Evolutionary conservation across 2,113 vertebrate genomes (phyloP).

Genomic region (Ammodytes dubius): DNA sequence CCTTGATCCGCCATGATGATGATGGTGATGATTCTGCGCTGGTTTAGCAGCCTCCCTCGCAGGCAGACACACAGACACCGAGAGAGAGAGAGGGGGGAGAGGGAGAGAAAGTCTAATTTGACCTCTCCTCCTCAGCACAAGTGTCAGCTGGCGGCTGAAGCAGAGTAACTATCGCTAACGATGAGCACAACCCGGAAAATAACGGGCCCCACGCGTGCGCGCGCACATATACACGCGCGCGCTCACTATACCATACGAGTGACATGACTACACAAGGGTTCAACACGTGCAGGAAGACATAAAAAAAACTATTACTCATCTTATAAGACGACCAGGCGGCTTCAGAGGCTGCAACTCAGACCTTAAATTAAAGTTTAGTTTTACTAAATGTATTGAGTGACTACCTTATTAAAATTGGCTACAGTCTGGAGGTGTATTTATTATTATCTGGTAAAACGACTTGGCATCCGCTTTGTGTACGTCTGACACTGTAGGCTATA

Average conservation of each 20-base stretch:
- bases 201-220: conserved; percentile 59
- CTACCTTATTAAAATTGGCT: too few relatives aligned
- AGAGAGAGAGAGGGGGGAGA: conserved; percentile 21
- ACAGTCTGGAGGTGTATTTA: not conserved
- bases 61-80: conserved; percentile 55
- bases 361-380: not conserved
- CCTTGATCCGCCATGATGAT: conserved; percentile 95
- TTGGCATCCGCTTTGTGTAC: conserved; percentile 1
- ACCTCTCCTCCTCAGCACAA: conserved; percentile 71
- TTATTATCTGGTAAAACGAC: not conserved
- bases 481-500: not conserved
- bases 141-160: conserved; percentile 75
- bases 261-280: conserved; percentile 6
- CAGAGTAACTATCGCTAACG: conserved; percentile 67
- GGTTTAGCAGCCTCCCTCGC: conserved; percentile 80
- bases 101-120: conserved; percentile 47
- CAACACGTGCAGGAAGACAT: conserved; percentile 19
- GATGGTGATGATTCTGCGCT: conserved; percentile 65
- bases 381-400: too few relatives aligned
- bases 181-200: conserved; percentile 82
- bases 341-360: not conserved
- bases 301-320: not conserved
- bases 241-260: not conserved
- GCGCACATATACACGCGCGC: not conserved
- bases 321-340: not conserved